These are phyloP conservation scores for Gambusia holbrooki DNA, from an alignment of 2,113 vertebrate genomes.

Conservation along the genomic window DNA sequence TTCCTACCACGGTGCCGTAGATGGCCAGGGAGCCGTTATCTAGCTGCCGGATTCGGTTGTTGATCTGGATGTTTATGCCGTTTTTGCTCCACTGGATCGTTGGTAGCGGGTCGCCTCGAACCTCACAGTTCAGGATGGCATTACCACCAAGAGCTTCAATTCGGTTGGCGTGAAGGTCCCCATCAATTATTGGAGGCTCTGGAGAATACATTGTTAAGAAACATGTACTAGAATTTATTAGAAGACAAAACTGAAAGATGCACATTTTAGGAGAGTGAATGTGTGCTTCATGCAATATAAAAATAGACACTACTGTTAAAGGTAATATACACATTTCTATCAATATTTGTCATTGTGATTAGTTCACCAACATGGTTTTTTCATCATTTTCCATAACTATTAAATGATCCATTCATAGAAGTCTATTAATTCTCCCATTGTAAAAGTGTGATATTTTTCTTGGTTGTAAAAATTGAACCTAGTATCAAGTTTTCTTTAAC, in stretches of 20 bases:
- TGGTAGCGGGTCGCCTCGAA: constrained; percentile 92
- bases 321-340: no score
- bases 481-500: no score
- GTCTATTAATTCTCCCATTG: no score
- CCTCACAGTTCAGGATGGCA: constrained; percentile 91
- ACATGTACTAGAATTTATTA: no score
- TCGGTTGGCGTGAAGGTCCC: constrained; percentile 86
- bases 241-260: no score
- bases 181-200: constrained; percentile 96
- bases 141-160: constrained; percentile 92
- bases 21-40: constrained; percentile 95
- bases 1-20: constrained; percentile 91
- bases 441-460: no score
- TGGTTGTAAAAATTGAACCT: no score
- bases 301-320: no score
- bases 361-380: no score
- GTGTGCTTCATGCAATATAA: background rate
- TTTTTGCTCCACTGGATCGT: constrained; percentile 93
- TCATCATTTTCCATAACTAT: no score
- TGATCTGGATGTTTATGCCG: constrained; percentile 84
- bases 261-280: background rate
- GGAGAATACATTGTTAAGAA: constrained; percentile 5
- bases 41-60: constrained; percentile 87
- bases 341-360: no score
- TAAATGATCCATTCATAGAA: no score